These are phyloP conservation scores for Volucella inflata DNA, from an alignment of 2,888 invertebrate genomes.

Conservation along the genomic window DNA sequence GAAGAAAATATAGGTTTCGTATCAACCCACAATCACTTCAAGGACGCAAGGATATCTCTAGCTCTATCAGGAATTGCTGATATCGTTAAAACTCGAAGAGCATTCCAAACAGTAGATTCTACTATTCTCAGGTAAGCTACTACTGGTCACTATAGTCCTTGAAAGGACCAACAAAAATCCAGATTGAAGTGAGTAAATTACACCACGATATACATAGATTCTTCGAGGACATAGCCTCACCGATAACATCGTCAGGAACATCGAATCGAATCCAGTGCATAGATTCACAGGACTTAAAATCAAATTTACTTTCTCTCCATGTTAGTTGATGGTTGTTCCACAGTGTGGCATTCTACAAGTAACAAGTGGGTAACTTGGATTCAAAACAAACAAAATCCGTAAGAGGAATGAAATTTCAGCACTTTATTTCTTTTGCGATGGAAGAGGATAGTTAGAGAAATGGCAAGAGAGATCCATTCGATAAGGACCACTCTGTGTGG, in stretches of 20 bases:
- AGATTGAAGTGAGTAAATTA: conserved; percentile 54
- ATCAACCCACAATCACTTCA: conserved; percentile 66
- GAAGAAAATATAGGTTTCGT: conserved; percentile 45
- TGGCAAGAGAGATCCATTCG: conserved; percentile 23
- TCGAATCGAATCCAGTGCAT: neutral
- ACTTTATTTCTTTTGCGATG: conserved; percentile 30
- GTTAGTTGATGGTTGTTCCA: neutral
- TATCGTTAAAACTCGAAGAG: conserved; percentile 59
- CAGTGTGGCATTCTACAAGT: conserved; percentile 23
- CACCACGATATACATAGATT: conserved; percentile 67
- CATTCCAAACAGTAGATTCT: conserved; percentile 55
- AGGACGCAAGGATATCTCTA: conserved; percentile 22
- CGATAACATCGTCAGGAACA: conserved; percentile 40
- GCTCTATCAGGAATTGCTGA: conserved; percentile 45
- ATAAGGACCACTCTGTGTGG: conserved; percentile 40
- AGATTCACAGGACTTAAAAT: conserved; percentile 47
- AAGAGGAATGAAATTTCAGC: conserved; percentile 65
- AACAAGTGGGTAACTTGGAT: conserved; percentile 61
- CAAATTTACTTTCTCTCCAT: conserved; percentile 61
- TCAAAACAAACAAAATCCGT: conserved; percentile 52
- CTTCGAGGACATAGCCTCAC: conserved; percentile 34
- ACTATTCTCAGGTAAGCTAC: conserved; percentile 38
- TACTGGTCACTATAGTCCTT: conserved; percentile 20
- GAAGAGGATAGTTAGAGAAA: neutral
- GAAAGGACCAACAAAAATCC: conserved; percentile 12